A percentile compares a stretch with the other conserved stretches of the same genome.
These are phyloP conservation scores for Antrozous pallidus DNA, from an alignment of 2,797 vertebrate genomes.

Conservation along the genomic window DNA sequence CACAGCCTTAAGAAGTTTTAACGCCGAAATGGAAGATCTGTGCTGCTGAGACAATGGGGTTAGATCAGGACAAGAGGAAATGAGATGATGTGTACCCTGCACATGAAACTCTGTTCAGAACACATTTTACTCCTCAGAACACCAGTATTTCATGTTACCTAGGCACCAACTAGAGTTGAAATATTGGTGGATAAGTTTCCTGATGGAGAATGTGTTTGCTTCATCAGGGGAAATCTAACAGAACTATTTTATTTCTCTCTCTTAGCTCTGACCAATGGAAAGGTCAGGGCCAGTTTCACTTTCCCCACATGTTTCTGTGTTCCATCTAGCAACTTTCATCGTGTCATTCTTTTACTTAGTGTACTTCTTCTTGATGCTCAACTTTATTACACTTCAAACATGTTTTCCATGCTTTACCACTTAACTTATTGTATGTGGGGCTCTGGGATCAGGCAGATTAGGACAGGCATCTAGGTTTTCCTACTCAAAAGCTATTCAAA, in stretches of 20 bases:
- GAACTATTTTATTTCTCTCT: slow-evolving; percentile 3
- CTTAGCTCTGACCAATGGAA: neutral
- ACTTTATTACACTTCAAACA: neutral
- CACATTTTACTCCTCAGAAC: neutral
- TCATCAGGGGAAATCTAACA: neutral
- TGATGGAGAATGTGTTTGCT: neutral
- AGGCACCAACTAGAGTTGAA: neutral
- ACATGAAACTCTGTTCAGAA: neutral
- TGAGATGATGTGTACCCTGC: neutral
- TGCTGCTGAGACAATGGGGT: neutral
- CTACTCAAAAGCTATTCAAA: neutral
- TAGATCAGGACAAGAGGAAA: neutral
- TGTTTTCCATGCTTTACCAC: neutral
- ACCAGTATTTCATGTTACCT: neutral
- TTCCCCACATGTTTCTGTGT: neutral
- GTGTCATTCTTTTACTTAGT: neutral
- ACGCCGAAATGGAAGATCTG: neutral
- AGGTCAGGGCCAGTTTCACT: neutral
- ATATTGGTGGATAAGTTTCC: neutral
- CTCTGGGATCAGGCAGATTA: neutral
- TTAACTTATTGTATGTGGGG: neutral
- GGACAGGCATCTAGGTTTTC: neutral
- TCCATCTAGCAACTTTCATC: neutral
- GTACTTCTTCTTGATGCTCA: neutral
- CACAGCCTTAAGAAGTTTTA: neutral